A percentile compares a stretch with the other conserved stretches of the same genome.
Conservation (phyloP, 2,888 invertebrate genomes). For the Drosophila pullipes region DNA sequence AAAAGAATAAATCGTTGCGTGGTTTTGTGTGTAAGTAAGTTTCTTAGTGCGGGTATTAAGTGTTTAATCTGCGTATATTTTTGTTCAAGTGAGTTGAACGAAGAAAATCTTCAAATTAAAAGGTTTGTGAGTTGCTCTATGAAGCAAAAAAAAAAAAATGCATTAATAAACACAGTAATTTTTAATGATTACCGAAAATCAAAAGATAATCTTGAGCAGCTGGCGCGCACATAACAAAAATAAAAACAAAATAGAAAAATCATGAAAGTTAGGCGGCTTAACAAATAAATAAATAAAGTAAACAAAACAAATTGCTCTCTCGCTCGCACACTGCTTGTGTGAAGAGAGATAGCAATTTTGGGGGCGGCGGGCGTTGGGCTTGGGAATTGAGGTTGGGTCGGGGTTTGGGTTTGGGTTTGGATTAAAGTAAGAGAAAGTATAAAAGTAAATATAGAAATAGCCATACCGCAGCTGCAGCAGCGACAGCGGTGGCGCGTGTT, state of each 20-base stretch:
- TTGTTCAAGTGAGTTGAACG: slow-evolving; percentile 54
- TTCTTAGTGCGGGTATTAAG: slow-evolving; percentile 48
- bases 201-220: slow-evolving; percentile 30
- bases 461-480: slow-evolving; percentile 90
- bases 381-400: slow-evolving; percentile 2
- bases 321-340: slow-evolving; percentile 14
- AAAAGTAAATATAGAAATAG: slow-evolving; percentile 81
- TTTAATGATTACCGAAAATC: slow-evolving; percentile 18
- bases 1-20: slow-evolving; percentile 38
- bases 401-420: slow-evolving; percentile 2
- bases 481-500: slow-evolving; percentile 94
- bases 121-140: slow-evolving; percentile 40
- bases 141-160: slow-evolving; percentile 20
- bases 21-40: slow-evolving; percentile 34
- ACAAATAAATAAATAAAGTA: slow-evolving; percentile 14
- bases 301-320: slow-evolving; percentile 22
- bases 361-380: background rate
- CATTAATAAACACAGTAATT: slow-evolving; percentile 21
- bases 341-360: slow-evolving; percentile 30
- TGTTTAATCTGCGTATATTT: slow-evolving; percentile 56
- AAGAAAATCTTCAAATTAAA: slow-evolving; percentile 38
- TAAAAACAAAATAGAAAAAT: slow-evolving; percentile 16
- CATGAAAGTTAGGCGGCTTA: slow-evolving; percentile 38
- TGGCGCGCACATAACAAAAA: slow-evolving; percentile 19
- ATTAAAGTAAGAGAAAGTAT: slow-evolving; percentile 61